These are phyloP conservation scores for Orchestes rusci DNA, from an alignment of 2,888 invertebrate genomes.

Conservation along the genomic window DNA sequence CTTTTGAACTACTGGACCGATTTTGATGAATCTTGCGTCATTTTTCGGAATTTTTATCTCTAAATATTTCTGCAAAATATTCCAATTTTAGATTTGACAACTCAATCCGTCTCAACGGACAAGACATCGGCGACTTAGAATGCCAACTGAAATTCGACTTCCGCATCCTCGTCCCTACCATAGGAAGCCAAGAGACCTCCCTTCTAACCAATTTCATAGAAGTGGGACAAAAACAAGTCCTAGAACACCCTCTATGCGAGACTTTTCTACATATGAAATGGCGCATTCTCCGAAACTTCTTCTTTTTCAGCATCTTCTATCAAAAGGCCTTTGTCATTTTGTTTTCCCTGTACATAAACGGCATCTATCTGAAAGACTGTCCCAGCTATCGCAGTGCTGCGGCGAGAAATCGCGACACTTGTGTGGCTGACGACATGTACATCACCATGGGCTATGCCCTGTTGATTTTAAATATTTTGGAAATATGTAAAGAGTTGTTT, in stretches of 20 bases:
- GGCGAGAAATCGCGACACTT: slow-evolving; percentile 22
- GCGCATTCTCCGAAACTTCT: slow-evolving; percentile 74
- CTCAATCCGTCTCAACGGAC: slow-evolving; percentile 54
- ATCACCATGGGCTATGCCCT: slow-evolving; percentile 51
- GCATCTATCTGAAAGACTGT: slow-evolving; percentile 51
- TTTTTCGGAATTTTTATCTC: too few species aligned
- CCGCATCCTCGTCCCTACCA: slow-evolving; percentile 54
- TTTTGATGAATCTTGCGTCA: too few species aligned
- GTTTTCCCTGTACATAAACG: slow-evolving; percentile 65
- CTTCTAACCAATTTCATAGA: slow-evolving; percentile 65
- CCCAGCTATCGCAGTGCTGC: slow-evolving; percentile 30
- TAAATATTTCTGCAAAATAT: too few species aligned
- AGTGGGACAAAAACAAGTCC: slow-evolving; percentile 69
- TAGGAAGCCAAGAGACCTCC: slow-evolving; percentile 65
- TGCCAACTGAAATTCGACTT: slow-evolving; percentile 71
- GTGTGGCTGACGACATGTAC: slow-evolving; percentile 31
- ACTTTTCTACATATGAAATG: slow-evolving; percentile 80
- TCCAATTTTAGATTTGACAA: slow-evolving; percentile 20
- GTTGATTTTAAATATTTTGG: slow-evolving; percentile 55
- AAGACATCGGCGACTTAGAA: slow-evolving; percentile 79
- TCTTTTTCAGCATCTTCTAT: slow-evolving; percentile 69
- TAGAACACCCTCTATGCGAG: slow-evolving; percentile 79
- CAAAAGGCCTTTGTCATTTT: slow-evolving; percentile 69
- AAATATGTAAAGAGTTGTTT: slow-evolving; percentile 68
- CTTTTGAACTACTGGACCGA: too few species aligned